These are phyloP conservation scores for Drosophila villosipedis DNA, from an alignment of 2,888 invertebrate species.

Conservation along the genomic window DNA sequence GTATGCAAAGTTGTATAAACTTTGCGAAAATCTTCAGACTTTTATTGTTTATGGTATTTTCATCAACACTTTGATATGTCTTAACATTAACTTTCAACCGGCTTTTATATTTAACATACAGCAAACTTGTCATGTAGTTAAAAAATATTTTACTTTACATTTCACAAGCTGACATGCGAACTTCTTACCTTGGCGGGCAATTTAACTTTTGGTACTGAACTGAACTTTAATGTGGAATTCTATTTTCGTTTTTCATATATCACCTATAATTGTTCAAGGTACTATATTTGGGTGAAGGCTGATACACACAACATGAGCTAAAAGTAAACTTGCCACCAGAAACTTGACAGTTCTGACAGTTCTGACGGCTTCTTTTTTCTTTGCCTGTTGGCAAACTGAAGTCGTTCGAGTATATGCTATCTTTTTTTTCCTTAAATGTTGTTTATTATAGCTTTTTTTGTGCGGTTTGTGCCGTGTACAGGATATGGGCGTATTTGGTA, in stretches of 20 bases:
- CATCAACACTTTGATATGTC: background rate
- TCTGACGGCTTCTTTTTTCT: conserved; percentile 38
- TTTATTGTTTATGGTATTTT: background rate
- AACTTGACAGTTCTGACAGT: conserved; percentile 49
- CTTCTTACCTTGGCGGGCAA: background rate
- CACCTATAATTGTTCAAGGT: background rate
- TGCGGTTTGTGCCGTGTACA: background rate
- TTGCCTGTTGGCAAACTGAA: conserved; percentile 40
- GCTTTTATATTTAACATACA: background rate
- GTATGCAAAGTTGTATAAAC: background rate
- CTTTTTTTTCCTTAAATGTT: conserved; percentile 38
- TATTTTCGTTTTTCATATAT: background rate
- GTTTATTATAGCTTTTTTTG: conserved; percentile 35
- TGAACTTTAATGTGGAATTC: background rate
- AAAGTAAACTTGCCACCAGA: conserved; percentile 43
- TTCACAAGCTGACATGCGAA: background rate
- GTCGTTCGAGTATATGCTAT: conserved; percentile 59
- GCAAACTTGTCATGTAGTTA: background rate
- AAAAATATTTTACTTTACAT: background rate
- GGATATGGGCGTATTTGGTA: conserved; percentile 29
- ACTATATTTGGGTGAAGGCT: conserved; percentile 25
- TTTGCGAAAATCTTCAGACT: background rate
- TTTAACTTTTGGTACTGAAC: background rate
- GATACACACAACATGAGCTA: conserved; percentile 28
- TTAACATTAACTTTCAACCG: background rate